Base-by-base conservation (phyloP, 2,113 vertebrate genomes). In the Petrocephalus microphthalmus region DNA sequence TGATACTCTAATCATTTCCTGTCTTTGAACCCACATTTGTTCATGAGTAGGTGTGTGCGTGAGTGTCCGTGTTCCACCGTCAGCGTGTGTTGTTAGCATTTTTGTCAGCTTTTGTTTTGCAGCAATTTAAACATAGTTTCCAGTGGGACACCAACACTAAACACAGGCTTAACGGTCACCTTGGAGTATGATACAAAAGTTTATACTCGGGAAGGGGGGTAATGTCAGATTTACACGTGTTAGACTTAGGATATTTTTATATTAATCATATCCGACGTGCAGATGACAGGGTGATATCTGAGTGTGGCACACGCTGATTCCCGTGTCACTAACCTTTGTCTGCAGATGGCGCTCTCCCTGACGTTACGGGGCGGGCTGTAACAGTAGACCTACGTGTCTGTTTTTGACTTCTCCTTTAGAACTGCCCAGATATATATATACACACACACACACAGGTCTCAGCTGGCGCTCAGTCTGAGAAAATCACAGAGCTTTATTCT, bases 41-140 rank as follows among this genome's bases (percentile, higher is more conserved):
- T 87, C 53, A 78, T 82, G 82, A 64, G 87, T 33, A 86, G 88
- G 89, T 42, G 33, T 78, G 67, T 19, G 33, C 15, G 3, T 90
- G 91, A 89, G 37, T 67, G 52, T 89, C 88, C 90, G 88, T 89
- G 33, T 78, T 33, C 33, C 15, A 78, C 71, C 17, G 15, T 37
- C 42, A 33, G 71, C 17, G 37, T 42, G 33, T 88, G 88, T 33
- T 90, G 84, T 71, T 67, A 85, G 83, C 8, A 3, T 60, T 56
- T 42, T 15, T 60, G 0, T n/a, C 19, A 33, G 54, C n/a, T 17
- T 56, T 53, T 37, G 84, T 54, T 54, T 33, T 64, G 45, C 6
- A 52, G 25, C 7, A n/a, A 57, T 87, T 78, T 25, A 87, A 89
- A 87, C 78, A n/a, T 54, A 87, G 54, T 19, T 56, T 81, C 81